phyloP scores from a whole-genome alignment of 2,888 invertebrate species.

The Pherbina coryleti region DNA sequence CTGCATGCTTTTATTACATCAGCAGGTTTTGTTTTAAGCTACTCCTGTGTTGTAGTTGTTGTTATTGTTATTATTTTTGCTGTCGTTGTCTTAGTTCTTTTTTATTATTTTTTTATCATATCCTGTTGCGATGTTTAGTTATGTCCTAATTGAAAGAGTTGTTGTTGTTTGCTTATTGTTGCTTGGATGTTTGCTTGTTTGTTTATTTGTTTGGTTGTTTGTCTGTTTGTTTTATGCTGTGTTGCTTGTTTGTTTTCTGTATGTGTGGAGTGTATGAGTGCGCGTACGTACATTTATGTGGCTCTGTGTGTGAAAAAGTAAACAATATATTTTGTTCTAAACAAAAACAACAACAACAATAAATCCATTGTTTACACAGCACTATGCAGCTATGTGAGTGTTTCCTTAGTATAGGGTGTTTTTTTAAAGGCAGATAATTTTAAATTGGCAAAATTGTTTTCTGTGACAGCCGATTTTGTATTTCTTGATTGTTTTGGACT shows the following conservation, averaged over 20 bases:
- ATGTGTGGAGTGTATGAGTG: background rate
- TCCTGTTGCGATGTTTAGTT: constrained; percentile 30
- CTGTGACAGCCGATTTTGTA: too few species aligned
- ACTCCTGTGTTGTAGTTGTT: too few species aligned
- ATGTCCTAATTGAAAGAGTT: constrained; percentile 35
- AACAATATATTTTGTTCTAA: background rate
- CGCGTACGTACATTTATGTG: too few species aligned
- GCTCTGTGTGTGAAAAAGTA: background rate
- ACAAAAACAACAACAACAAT: background rate
- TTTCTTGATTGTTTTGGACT: too few species aligned
- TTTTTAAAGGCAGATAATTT: too few species aligned
- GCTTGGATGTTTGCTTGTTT: background rate
- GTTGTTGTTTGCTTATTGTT: constrained; percentile 1
- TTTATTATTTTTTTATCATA: background rate
- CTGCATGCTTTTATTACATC: background rate
- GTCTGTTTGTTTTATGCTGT: background rate
- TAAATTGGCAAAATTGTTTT: too few species aligned
- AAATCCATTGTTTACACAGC: background rate
- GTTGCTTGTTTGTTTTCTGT: constrained; percentile 4
- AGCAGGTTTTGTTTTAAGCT: background rate
- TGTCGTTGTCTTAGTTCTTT: background rate
- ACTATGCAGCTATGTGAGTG: background rate
- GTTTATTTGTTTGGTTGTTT: background rate
- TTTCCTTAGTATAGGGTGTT: background rate
- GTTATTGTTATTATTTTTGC: background rate